Conservation (phyloP, 2,888 invertebrate species). For the Amphimallon solstitiale region DNA sequence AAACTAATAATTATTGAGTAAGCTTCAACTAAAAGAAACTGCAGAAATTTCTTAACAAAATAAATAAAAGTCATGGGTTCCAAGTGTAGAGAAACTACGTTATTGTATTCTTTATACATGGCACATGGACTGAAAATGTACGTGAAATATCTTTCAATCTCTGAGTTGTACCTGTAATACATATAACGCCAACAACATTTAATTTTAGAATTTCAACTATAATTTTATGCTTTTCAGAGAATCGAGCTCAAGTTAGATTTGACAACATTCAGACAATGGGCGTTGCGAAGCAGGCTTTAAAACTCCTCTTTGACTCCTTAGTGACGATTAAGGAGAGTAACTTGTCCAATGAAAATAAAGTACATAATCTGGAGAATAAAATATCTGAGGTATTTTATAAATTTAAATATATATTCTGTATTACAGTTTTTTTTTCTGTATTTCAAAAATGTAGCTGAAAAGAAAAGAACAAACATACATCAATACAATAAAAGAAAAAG, state of each 20-base stretch:
- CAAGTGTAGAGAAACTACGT: too few species aligned
- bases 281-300: constrained; percentile 81
- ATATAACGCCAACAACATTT: too few species aligned
- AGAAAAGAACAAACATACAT: constrained; percentile 43
- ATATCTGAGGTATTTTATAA: constrained; percentile 58
- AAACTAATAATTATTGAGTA: too few species aligned
- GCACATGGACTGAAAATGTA: too few species aligned
- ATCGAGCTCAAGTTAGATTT: constrained; percentile 74
- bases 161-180: too few species aligned
- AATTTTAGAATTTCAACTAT: too few species aligned
- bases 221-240: constrained; percentile 71
- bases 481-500: constrained; percentile 46
- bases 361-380: constrained; percentile 67
- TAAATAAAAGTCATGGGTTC: too few species aligned
- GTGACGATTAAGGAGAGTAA: constrained; percentile 67
- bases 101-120: too few species aligned
- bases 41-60: too few species aligned
- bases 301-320: constrained; percentile 71
- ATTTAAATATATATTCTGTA: background rate
- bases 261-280: constrained; percentile 79
- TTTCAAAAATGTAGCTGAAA: constrained; percentile 39
- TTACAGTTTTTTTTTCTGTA: background rate
- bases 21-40: too few species aligned
- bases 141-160: too few species aligned
- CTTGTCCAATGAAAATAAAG: constrained; percentile 50